These are phyloP conservation scores for Andrena camellia DNA, from an alignment of 2,888 invertebrate species.

Conservation along the genomic window DNA sequence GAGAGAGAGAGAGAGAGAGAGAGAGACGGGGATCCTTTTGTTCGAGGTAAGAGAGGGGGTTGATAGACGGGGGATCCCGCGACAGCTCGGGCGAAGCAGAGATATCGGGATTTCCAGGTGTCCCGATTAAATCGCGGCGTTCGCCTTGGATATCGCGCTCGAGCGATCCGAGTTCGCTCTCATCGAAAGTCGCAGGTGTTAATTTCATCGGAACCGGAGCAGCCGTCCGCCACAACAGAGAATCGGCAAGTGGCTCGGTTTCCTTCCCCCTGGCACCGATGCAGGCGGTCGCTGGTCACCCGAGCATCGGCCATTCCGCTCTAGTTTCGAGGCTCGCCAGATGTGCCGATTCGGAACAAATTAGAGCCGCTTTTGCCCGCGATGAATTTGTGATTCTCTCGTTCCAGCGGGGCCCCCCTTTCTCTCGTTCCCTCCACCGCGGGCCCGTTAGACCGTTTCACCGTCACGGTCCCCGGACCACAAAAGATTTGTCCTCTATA, in stretches of 20 bases:
- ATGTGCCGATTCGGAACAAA: slow-evolving; percentile 64
- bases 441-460: slow-evolving; percentile 66
- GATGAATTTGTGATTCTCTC: slow-evolving; percentile 56
- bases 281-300: slow-evolving; percentile 20
- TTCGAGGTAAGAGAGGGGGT: neutral
- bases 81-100: slow-evolving; percentile 9
- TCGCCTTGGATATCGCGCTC: slow-evolving; percentile 31
- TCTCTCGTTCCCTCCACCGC: slow-evolving; percentile 22
- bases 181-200: slow-evolving; percentile 64
- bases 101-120: slow-evolving; percentile 33
- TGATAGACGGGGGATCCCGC: neutral
- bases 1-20: too few relatives aligned
- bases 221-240: slow-evolving; percentile 7
- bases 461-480: slow-evolving; percentile 65
- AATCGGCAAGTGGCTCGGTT: slow-evolving; percentile 12
- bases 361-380: slow-evolving; percentile 61
- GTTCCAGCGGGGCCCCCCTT: slow-evolving; percentile 18
- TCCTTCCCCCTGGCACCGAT: slow-evolving; percentile 17
- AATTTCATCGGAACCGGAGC: slow-evolving; percentile 44
- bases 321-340: slow-evolving; percentile 58
- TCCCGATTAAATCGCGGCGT: slow-evolving; percentile 42
- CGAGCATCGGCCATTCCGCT: slow-evolving; percentile 56
- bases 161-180: slow-evolving; percentile 59
- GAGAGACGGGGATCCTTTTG: neutral
- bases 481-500: slow-evolving; percentile 66